Evolutionary conservation across 2,113 vertebrate species (phyloP), one percentile per base, ranked within the genome.

Genomic region (Forbesichthys agassizii): DNA sequence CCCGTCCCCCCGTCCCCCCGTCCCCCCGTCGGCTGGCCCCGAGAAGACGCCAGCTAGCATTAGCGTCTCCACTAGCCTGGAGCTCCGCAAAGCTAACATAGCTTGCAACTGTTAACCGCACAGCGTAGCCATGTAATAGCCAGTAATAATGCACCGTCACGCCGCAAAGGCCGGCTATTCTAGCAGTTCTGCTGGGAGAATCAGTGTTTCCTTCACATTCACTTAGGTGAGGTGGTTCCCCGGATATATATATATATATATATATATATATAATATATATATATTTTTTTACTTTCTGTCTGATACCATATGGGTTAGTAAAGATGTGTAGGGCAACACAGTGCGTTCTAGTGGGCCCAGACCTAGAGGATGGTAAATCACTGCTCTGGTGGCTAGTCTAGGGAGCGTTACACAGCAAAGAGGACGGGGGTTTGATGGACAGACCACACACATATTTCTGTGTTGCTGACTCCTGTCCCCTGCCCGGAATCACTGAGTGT

Each of bases 21-120:
- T 20, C 20, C 20, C 20, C 66, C 71, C 82, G 87, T 91, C 86
- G 33, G 20, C 33, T 46, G 73, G 83, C 80, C 81, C 55, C 57
- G 56, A 73, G 65, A 81, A 83, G 82, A 77, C 73, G 76, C 78
- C 82, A 71, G 49, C 70, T 55, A 58, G 74, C 16, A 69, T 83
- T 79, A 76, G 66, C 42, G 46, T 85, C 53, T 73, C 61, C 5
- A 18, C 75, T 73, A 74, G 81, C 64, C 53, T 79, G 66, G 53
- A 74, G 73, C 61, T 75, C 61, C 54, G 7, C 7, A 14, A 77
- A 57, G 5, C 33, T 51, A 74, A 83, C 18, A 9, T 16, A n/a
- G 53, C 3, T 58, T 33, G n/a, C 27, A 9, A 3, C 18, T 18
- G n/a, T 74, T 46, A 61, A 66, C 11, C 54, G 18, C 13, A n/a